Conservation (phyloP, 2,113 vertebrate species). For the Pterocles burchelli region DNA sequence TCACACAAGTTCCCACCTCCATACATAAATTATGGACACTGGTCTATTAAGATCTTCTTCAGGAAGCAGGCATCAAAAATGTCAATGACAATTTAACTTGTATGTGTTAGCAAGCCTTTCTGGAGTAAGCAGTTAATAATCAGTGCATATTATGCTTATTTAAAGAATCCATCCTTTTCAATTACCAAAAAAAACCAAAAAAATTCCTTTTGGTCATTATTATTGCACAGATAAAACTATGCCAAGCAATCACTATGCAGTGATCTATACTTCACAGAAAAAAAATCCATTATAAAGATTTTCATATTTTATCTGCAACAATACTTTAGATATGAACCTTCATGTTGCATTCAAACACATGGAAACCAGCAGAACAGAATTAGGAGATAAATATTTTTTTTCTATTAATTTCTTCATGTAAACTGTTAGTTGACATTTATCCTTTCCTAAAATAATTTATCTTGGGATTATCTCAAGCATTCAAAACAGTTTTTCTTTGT, state of each 20-base stretch:
- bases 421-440: neutral
- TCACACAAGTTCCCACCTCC: neutral
- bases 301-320: neutral
- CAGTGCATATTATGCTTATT: neutral
- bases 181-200: neutral
- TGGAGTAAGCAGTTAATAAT: neutral
- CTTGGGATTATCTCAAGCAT: neutral
- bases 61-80: neutral
- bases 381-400: neutral
- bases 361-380: neutral
- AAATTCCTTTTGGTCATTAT: neutral
- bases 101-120: neutral
- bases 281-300: neutral
- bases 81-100: neutral
- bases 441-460: neutral
- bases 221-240: neutral
- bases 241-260: neutral
- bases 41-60: neutral
- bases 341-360: rapidly evolving
- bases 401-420: neutral
- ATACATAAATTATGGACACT: neutral
- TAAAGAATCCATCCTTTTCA: neutral
- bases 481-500: neutral
- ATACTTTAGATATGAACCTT: neutral
- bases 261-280: neutral